phyloP scores from a whole-genome alignment of 2,888 invertebrate genomes.

The Chrysotoxum bicinctum region DNA sequence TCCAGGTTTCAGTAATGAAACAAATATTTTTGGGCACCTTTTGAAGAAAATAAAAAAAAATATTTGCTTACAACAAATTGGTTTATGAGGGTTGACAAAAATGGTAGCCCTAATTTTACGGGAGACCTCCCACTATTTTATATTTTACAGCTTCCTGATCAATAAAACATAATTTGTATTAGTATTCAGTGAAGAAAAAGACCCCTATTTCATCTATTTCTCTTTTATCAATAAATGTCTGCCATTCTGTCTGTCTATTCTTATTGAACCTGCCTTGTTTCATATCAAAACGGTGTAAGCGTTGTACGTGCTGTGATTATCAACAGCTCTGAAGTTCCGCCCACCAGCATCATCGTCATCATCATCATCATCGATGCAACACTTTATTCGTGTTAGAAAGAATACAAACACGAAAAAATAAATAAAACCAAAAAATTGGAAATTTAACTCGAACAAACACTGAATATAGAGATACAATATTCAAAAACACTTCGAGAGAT shows the following conservation, averaged over 20 bases:
- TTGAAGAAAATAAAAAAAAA: too few relatives aligned
- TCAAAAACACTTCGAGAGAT: conserved; percentile 56
- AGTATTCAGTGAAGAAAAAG: not conserved
- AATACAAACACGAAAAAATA: not conserved
- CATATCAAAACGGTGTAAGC: conserved; percentile 45
- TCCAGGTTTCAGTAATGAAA: too few relatives aligned
- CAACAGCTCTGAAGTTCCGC: not conserved
- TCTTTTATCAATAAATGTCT: conserved; percentile 30
- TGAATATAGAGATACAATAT: conserved; percentile 14
- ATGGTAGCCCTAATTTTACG: too few relatives aligned
- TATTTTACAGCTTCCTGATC: too few relatives aligned
- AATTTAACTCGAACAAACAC: conserved; percentile 42
- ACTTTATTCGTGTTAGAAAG: conserved; percentile 24
- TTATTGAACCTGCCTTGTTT: conserved; percentile 34
- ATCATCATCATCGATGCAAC: conserved; percentile 27
- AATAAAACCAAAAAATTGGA: conserved; percentile 1
- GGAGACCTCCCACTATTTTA: too few relatives aligned
- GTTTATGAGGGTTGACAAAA: too few relatives aligned
- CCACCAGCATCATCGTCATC: conserved; percentile 14
- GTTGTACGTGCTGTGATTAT: conserved; percentile 53
- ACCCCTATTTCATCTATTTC: not conserved
- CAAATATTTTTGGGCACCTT: too few relatives aligned
- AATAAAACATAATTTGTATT: not conserved
- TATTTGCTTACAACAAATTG: too few relatives aligned
- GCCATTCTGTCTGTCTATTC: conserved; percentile 11